Evolutionary conservation across 2,113 vertebrate species (phyloP).

Genomic region (Gallinago jamesoni): DNA sequence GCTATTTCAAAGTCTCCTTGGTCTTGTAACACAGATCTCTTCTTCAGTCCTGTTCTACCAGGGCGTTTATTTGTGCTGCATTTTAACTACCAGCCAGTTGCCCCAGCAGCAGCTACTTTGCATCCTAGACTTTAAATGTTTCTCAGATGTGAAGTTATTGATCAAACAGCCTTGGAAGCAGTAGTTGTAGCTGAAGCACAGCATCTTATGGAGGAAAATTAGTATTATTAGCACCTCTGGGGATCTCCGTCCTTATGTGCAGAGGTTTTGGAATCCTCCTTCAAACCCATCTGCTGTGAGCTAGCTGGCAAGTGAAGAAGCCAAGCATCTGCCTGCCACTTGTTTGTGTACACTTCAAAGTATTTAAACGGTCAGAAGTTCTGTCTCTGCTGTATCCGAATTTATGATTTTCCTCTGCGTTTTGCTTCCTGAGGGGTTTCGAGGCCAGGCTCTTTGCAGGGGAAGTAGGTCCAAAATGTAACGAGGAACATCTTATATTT

Average conservation of each 20-base stretch:
- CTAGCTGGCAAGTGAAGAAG: constrained; percentile 17
- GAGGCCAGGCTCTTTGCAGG: not conserved
- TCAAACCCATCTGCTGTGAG: constrained; percentile 27
- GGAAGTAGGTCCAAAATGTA: not conserved
- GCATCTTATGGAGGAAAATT: not conserved
- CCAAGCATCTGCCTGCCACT: constrained; percentile 56
- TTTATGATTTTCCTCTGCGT: constrained; percentile 30
- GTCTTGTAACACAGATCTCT: not conserved
- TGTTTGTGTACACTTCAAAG: constrained; percentile 49
- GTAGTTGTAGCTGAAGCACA: not conserved
- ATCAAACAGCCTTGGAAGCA: not conserved
- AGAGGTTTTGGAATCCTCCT: constrained; percentile 25
- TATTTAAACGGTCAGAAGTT: not conserved
- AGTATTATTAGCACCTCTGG: constrained; percentile 31
- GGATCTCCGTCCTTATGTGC: constrained; percentile 21
- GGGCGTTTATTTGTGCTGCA: not conserved
- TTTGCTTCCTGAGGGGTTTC: not conserved
- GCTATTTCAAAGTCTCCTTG: not conserved
- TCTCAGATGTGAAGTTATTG: constrained; percentile 15
- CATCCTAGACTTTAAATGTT: not conserved
- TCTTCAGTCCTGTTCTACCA: not conserved
- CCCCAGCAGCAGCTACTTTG: not conserved
- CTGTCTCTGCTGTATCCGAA: not conserved
- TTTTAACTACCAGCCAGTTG: not conserved
- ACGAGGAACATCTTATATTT: not conserved